Evolutionary conservation across 2,888 invertebrate genomes (phyloP), one percentile per base, ranked within the genome.

Genomic region (Drosophila hawaiiensis): DNA sequence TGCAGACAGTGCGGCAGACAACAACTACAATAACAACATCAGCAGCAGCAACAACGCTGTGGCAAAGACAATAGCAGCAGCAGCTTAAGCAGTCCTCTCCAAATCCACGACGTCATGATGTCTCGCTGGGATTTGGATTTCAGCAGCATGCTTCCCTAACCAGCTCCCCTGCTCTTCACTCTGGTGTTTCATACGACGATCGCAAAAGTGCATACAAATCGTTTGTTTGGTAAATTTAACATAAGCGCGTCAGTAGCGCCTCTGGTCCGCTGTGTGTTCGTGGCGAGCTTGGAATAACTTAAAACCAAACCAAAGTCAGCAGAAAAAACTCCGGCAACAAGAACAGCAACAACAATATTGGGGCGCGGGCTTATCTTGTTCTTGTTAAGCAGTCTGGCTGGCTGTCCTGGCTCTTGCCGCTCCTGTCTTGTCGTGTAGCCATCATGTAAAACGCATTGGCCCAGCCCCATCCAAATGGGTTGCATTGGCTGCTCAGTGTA

Each of bases 181-280:
- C 41, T 10, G 10, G 2, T 16, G 54, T 41, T 60, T 64, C 39
- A 52, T 56, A 59, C 54, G 39, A 50, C 53, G 80, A 78, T 86
- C 78, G 73, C 76, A 64, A 83, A 87, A 89, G 84, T 89, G 91
- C 91, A 91, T 91, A 91, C 91, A 91, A 91, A 91, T 91, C 90
- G 91, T 78, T 91, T 91, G 91, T 90, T 91, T 91, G 91, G 89
- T 90, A 91, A 90, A 87, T 82, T 89, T 82, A 84, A 85, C 87
- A 91, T 88, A 86, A 82, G 87, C 85, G 87, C 85, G 89, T 89
- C 87, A 87, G 88, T 88, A 89, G 88, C 88, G 88, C 88, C 88
- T 89, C 88, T 82, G 80, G 76, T 76, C 65, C 60, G 29, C 56
- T 39, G 81, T 76, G 84, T 82, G 76, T 73, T 73, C 60, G 73